Evolutionary conservation across 2,113 vertebrate genomes (phyloP).

Genomic region (Clinocottus analis): DNA sequence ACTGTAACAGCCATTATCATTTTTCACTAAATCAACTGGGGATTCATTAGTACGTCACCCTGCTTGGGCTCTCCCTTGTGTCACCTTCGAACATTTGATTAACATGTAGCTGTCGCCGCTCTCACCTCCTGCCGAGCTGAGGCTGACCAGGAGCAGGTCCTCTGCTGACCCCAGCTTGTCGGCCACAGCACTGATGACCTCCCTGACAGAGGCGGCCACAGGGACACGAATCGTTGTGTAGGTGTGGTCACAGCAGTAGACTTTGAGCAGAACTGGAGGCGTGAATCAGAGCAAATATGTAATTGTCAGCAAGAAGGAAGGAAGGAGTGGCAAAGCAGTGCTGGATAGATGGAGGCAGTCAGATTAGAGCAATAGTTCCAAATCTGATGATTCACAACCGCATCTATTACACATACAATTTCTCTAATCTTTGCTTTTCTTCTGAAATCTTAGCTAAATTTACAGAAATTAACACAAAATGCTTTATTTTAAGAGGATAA

Average conservation of each 20-base stretch:
- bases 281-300: conserved; percentile 37
- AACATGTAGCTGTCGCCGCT: conserved; percentile 52
- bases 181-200: conserved; percentile 90
- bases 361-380: neutral
- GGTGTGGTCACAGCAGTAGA: conserved; percentile 96
- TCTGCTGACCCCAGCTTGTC: conserved; percentile 96
- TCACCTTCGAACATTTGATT: conserved; percentile 39
- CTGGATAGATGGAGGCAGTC: neutral
- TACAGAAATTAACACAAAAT: neutral
- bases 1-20: neutral
- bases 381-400: neutral
- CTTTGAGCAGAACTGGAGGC: conserved; percentile 93
- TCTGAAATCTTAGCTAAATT: neutral
- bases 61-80: neutral
- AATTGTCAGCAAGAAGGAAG: neutral
- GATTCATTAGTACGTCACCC: conserved; percentile 22
- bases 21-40: conserved; percentile 27
- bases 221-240: conserved; percentile 95
- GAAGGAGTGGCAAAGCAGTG: neutral
- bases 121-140: conserved; percentile 97
- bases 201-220: conserved; percentile 90
- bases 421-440: neutral
- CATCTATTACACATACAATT: neutral
- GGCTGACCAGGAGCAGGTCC: conserved; percentile 91
- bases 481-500: neutral